Evolutionary conservation across 2,888 invertebrate species (phyloP), one percentile per base, ranked within the genome.

Genomic region (Cerastis leucographa): DNA sequence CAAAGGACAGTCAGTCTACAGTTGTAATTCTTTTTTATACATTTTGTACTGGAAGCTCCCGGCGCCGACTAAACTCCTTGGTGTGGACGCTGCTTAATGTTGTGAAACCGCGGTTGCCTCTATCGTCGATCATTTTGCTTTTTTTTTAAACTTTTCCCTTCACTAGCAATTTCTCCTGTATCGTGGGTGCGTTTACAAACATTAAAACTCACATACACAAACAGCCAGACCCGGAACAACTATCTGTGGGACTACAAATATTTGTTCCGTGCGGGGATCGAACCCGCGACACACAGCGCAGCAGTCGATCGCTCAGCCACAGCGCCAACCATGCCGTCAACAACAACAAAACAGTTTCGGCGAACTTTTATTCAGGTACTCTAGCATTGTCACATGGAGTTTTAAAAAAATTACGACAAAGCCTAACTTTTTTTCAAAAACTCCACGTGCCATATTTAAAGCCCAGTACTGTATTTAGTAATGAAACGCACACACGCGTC

Each of bases 401-500:
- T 35, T 35, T 35, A n/a, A n/a, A n/a, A 29, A n/a, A 19, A 25
- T 8, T 22, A 17, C 22, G 12, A 25, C 1, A 42, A 79, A 35
- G 0, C 9, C 4, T 5, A 35, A 72, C 29, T 25, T 72, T 56
- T n/a, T 54, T 12, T 17, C 1, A 29, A 42, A 54, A 77, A 54
- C 0, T 17, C 29, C 6, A 4, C 19, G 14, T 29, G n/a, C 25
- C 6, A 12, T 42, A 56, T 78, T 65, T 49, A 14, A 1, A 4
- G 12, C 19, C 9, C 12, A 2, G 12, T 73, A 74, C 66, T 83
- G 77, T 76, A 76, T 74, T 72, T 74, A 67, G 66, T 85, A 86
- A 87, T 87, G 78, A 73, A 88, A 88, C 84, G 61, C 83, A 85
- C 86, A 86, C 87, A 86, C 67, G 69, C 77, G 64, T 71, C 74